Evolutionary conservation across 2,797 vertebrate genomes (phyloP).

Genomic region (Myotis myotis): DNA sequence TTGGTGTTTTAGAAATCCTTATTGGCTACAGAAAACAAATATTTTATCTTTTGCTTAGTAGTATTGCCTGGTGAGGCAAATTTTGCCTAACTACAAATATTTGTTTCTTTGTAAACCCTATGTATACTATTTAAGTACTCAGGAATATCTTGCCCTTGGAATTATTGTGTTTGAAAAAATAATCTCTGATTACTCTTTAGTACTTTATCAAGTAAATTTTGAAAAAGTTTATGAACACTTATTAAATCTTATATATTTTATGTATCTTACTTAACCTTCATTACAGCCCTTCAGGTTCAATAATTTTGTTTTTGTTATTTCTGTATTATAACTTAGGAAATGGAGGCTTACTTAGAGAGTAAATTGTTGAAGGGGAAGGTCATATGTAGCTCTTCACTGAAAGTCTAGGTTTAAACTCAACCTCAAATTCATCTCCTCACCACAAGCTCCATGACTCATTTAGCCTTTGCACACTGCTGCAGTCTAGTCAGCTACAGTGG

Average conservation of each 20-base stretch:
- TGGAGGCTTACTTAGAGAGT: background rate
- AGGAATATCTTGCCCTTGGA: background rate
- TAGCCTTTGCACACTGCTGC: background rate
- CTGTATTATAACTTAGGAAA: background rate
- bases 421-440: background rate
- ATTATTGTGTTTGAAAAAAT: slow-evolving; percentile 42
- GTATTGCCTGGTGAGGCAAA: slow-evolving; percentile 46
- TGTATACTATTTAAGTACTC: background rate
- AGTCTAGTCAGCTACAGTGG: background rate
- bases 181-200: background rate
- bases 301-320: background rate
- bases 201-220: background rate
- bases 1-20: slow-evolving; percentile 66
- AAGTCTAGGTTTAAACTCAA: background rate
- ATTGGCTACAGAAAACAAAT: slow-evolving; percentile 42
- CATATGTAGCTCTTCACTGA: background rate
- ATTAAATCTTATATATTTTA: background rate
- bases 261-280: background rate
- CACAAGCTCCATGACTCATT: background rate
- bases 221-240: background rate
- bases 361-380: background rate
- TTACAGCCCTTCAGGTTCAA: background rate
- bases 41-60: background rate
- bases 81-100: slow-evolving; percentile 70
- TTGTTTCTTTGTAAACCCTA: background rate